A percentile compares a stretch with the other conserved stretches of the same genome.
Conservation (phyloP, 2,113 vertebrate genomes). For the Acrocephalus arundinaceus region DNA sequence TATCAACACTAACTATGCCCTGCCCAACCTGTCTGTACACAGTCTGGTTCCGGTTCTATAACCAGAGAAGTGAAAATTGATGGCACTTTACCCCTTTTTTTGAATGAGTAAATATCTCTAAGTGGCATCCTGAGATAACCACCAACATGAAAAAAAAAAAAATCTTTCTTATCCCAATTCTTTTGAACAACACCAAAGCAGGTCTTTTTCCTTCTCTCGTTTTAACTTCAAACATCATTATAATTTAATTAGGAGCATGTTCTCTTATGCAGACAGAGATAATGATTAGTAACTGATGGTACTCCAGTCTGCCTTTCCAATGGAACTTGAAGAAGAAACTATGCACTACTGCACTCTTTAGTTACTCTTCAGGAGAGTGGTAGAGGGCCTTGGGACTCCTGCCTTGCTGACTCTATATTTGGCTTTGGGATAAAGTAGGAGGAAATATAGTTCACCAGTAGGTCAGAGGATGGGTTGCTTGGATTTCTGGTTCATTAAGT, state of each 20-base stretch:
- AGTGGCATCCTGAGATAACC: not conserved
- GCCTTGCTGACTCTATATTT: not conserved
- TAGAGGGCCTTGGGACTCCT: not conserved
- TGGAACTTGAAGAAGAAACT: not conserved
- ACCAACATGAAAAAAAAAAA: not conserved
- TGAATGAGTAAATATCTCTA: not conserved
- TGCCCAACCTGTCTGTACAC: conserved; percentile 21
- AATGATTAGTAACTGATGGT: not conserved
- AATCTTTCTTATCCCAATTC: not conserved
- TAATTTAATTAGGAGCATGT: not conserved
- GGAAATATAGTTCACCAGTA: not conserved
- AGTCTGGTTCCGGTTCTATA: not conserved
- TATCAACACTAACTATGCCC: not conserved
- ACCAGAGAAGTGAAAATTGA: not conserved
- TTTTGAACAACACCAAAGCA: conserved; percentile 1
- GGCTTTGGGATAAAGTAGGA: not conserved
- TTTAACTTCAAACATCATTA: not conserved
- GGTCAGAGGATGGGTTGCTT: not conserved
- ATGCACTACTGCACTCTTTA: not conserved
- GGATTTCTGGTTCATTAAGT: not conserved
- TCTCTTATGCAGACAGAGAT: not conserved
- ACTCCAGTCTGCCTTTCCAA: not conserved
- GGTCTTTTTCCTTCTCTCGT: not conserved
- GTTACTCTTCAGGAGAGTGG: not conserved
- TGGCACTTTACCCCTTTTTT: not conserved